Conservation (phyloP, 2,888 invertebrate species). For the Willowsia nigromaculata region DNA sequence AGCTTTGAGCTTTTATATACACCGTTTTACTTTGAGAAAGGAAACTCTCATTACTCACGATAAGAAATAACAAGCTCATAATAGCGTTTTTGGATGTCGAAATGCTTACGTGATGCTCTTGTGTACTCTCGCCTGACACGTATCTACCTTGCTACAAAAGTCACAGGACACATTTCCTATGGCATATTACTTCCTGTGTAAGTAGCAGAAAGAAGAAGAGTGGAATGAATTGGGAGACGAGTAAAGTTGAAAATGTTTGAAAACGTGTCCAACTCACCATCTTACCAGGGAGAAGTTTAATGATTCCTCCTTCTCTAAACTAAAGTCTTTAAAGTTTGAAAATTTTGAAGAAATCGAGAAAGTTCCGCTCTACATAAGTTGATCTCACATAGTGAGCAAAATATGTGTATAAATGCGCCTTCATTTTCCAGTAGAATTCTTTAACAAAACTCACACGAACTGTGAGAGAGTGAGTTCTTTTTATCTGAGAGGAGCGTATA, state of each 20-base stretch:
- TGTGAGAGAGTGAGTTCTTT: not conserved
- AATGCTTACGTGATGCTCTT: not conserved
- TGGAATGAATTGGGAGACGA: not conserved
- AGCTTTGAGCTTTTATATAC: not conserved
- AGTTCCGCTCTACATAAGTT: not conserved
- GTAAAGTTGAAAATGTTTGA: not conserved
- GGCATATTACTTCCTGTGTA: not conserved
- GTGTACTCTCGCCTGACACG: not conserved
- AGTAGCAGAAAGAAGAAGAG: not conserved
- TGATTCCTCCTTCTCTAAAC: not conserved
- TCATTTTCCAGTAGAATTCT: not conserved
- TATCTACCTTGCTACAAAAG: not conserved
- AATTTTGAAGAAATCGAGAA: conserved; percentile 16
- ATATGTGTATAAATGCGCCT: not conserved
- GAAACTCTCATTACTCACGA: not conserved
- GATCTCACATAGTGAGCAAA: not conserved
- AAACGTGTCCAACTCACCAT: conserved; percentile 1
- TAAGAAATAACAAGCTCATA: not conserved
- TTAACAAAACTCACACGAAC: not conserved
- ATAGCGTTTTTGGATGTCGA: not conserved
- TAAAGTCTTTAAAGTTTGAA: conserved; percentile 3
- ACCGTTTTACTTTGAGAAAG: not conserved
- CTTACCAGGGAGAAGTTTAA: not conserved
- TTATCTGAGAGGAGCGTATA: not conserved
- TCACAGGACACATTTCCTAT: not conserved